A percentile compares a stretch with the other conserved stretches of the same genome.
Evolutionary conservation across 2,797 vertebrate species (phyloP).

Genomic region (Lagodon rhomboides): DNA sequence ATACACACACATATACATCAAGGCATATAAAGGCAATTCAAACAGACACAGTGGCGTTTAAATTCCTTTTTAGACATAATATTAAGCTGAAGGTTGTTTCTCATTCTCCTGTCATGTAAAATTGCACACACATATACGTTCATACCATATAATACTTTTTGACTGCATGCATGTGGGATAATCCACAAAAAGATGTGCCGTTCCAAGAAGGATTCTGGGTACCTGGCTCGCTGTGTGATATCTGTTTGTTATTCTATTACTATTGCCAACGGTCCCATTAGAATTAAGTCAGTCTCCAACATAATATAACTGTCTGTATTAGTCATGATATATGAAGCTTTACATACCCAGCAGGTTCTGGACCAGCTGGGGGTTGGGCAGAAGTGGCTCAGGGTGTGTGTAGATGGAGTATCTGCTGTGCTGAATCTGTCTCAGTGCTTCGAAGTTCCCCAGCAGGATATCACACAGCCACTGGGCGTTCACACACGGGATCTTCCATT

Average conservation of each 20-base stretch:
- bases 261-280: neutral
- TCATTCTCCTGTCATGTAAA: neutral
- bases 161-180: neutral
- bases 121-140: too few relatives aligned
- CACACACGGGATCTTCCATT: constrained; percentile 97
- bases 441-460: constrained; percentile 94
- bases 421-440: constrained; percentile 93
- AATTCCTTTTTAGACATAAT: too few relatives aligned
- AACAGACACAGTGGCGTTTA: too few relatives aligned
- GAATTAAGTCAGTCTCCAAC: neutral
- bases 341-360: constrained; percentile 91
- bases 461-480: constrained; percentile 98
- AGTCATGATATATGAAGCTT: neutral
- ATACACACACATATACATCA: neutral
- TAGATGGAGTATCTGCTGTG: constrained; percentile 91
- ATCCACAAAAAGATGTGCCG: neutral
- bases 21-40: neutral
- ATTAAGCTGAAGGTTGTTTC: neutral
- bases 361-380: constrained; percentile 91
- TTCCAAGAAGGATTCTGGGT: neutral
- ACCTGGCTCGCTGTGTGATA: neutral
- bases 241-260: neutral
- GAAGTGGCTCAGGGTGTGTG: constrained; percentile 90
- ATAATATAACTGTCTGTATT: neutral
- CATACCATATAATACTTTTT: neutral